Percentiles rank a stretch among this genome's conserved stretches.
Evolutionary conservation across 2,113 vertebrate species (phyloP).

Genomic region (Sakesphorus luctuosus): DNA sequence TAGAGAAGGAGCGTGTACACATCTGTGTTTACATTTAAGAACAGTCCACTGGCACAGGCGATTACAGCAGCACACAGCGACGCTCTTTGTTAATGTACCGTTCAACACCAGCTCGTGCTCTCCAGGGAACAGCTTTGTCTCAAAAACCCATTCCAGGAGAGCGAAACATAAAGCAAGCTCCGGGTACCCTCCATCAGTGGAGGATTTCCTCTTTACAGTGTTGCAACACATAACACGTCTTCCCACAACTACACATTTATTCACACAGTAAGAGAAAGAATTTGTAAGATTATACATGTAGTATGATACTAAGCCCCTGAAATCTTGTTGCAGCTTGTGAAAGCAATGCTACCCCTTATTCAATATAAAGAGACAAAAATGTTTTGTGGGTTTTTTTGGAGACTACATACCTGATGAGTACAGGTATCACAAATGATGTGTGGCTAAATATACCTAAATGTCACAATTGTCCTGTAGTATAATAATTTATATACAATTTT

Average conservation of each 20-base stretch:
- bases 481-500: not conserved
- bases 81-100: accelerated
- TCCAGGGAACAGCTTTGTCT: not conserved
- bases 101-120: accelerated
- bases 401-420: not conserved
- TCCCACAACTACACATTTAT: not conserved
- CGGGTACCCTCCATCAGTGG: not conserved
- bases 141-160: not conserved
- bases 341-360: not conserved
- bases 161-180: not conserved
- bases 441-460: not conserved
- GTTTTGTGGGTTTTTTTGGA: not conserved
- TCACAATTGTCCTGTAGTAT: not conserved
- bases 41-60: too few relatives aligned
- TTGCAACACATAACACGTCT: not conserved
- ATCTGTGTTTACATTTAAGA: not conserved
- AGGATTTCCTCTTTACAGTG: not conserved
- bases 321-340: not conserved
- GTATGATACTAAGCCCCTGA: not conserved
- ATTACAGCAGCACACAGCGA: not conserved
- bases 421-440: not conserved
- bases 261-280: not conserved
- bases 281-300: accelerated
- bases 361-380: not conserved
- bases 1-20: not conserved